Base-by-base conservation (phyloP, 2,888 invertebrate genomes). In the Meiosimyza decipiens region DNA sequence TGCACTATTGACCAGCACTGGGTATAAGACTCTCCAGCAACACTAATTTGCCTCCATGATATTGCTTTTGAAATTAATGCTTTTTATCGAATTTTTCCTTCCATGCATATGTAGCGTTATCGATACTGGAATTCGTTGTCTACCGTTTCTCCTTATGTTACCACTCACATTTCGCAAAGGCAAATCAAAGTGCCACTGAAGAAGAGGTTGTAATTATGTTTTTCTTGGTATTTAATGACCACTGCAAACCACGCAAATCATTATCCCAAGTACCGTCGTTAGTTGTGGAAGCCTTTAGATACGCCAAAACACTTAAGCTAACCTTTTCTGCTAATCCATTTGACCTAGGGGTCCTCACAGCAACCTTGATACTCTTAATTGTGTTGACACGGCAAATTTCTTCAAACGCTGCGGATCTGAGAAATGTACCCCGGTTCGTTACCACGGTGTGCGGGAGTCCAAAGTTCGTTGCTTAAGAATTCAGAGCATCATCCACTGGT, bases 121-220 rank as follows among this genome's bases (percentile, higher is more conserved):
- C 40, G 13, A 75, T 73, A 55, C 74, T 72, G 12, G 55, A 9
- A 13, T 57, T 71, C 2, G 72, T 71, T 15, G 70, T n/a, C 1
- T 69, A 57, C 12, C 75, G 62, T 65, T 74, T 57, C 18, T 67
- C 66, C n/a, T 12, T 71, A 16, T 16, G n/a, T n/a, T 54, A 47
- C 18, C 5, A n/a, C n/a, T n/a, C n/a, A 75, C 66, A 16, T 75
- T 68, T 13, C 72, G 66, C 11, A 71, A 12, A 12, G 73, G 72
- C 64, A 77, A 79, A 71, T 78, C 75, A 55, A 75, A 79, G 6
- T 77, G 66, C 6, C 77, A n/a, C 12, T 77, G 76, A 5, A 68
- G 60, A n/a, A 57, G 68, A 73, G 22, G 49, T 64, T 49, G 49
- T 33, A 55, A 16, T 52, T 66, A 18, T 22, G 22, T 18, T 66